phyloP scores from a whole-genome alignment of 2,113 vertebrate species.

The Aramus guarauna region DNA sequence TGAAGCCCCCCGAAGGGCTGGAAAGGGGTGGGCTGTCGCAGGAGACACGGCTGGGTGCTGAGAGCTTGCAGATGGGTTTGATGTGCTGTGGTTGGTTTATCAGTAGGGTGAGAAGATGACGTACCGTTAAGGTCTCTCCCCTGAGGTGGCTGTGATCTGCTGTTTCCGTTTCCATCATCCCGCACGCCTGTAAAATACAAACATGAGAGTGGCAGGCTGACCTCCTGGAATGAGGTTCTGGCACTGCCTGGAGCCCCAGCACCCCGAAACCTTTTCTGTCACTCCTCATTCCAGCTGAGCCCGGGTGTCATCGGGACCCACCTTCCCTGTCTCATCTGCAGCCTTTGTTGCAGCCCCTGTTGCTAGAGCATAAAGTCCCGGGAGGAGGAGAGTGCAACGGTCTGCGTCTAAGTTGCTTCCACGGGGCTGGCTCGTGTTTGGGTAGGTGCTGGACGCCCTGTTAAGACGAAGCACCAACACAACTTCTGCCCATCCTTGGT shows the following conservation, averaged over 20 bases:
- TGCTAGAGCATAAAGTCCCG: not conserved
- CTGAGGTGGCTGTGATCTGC: constrained; percentile 13
- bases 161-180: constrained; percentile 55
- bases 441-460: not conserved
- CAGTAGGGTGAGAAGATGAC: not conserved
- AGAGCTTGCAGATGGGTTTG: not conserved
- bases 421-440: not conserved
- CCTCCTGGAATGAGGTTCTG: not conserved
- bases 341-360: not conserved
- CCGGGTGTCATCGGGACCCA: not conserved
- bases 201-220: not conserved
- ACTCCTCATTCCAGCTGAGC: not conserved
- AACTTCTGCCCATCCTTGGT: not conserved
- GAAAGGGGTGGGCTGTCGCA: not conserved
- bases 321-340: not conserved
- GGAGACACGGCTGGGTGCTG: not conserved
- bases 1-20: fast-evolving
- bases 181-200: constrained; percentile 12
- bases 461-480: not conserved
- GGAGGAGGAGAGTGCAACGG: not conserved
- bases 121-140: constrained; percentile 34
- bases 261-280: not conserved
- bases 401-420: not conserved
- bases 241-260: not conserved
- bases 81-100: not conserved